A percentile compares a stretch with the other conserved stretches of the same genome.
phyloP scores from a whole-genome alignment of 2,797 vertebrate species.

The Leptatherina wallacei region DNA sequence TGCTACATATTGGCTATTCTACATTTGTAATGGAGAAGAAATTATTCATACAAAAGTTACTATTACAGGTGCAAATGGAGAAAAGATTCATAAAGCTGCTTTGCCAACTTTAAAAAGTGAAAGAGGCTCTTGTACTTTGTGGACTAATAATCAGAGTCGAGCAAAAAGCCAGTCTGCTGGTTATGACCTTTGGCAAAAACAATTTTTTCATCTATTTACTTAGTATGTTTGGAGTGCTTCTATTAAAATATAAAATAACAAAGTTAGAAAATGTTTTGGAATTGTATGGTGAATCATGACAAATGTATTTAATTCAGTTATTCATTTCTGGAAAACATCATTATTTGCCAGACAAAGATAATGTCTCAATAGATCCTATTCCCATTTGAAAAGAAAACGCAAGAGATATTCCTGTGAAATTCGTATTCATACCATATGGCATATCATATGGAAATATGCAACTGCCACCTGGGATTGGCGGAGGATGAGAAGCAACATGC shows the following conservation, averaged over 20 bases:
- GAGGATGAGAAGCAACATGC: constrained; percentile 42
- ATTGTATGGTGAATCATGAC: neutral
- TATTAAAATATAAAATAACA: too few relatives aligned
- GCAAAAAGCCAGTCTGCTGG: constrained; percentile 6
- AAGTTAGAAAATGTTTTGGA: too few relatives aligned
- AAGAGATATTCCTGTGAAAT: constrained; percentile 33
- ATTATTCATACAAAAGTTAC: constrained; percentile 24
- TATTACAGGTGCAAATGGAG: constrained; percentile 10
- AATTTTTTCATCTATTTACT: constrained; percentile 12
- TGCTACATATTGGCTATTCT: constrained; percentile 7
- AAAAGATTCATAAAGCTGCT: constrained; percentile 24
- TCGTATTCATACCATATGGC: constrained; percentile 69
- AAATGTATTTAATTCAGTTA: neutral
- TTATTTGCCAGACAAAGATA: constrained; percentile 2
- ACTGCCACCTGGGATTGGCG: constrained; percentile 61
- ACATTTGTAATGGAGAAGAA: constrained; percentile 3
- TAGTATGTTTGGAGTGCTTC: neutral
- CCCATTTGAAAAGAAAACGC: constrained; percentile 10
- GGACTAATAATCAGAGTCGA: neutral
- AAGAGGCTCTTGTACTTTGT: constrained; percentile 4
- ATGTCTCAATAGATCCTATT: neutral
- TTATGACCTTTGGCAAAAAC: neutral
- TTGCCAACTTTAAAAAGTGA: neutral
- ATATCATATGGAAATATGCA: constrained; percentile 61
- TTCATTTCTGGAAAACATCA: neutral